phyloP scores from a whole-genome alignment of 2,113 vertebrate genomes.

The Poecile atricapillus region DNA sequence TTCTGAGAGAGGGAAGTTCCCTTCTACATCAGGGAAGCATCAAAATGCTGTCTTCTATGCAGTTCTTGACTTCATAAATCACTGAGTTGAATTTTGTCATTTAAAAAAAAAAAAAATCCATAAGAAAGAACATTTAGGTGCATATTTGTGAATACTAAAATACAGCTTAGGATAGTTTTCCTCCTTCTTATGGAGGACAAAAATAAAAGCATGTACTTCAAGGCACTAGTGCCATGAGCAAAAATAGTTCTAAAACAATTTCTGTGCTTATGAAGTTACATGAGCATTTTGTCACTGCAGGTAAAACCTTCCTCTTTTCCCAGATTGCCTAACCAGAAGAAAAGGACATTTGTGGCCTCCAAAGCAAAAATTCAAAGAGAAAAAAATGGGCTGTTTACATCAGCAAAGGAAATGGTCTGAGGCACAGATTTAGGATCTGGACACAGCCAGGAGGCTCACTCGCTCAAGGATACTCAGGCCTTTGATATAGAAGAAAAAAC shows the following conservation, averaged over 20 bases:
- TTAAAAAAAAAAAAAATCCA: not conserved
- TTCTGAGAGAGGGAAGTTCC: not conserved
- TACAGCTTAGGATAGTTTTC: not conserved
- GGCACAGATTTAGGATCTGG: not conserved
- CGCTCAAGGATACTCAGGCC: fast-evolving
- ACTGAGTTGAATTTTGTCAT: not conserved
- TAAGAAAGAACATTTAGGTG: not conserved
- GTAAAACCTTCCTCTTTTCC: not conserved
- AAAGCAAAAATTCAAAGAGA: not conserved
- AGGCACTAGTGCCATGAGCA: not conserved
- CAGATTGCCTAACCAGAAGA: not conserved
- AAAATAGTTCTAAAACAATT: not conserved
- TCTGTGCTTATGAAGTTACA: not conserved
- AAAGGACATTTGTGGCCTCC: not conserved
- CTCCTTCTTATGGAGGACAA: not conserved
- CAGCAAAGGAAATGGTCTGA: not conserved
- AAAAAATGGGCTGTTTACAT: not conserved
- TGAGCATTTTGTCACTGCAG: not conserved
- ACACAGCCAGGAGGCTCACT: not conserved
- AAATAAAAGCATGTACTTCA: not conserved
- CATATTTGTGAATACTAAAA: not conserved
- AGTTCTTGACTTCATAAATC: not conserved
- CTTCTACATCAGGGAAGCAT: not conserved
- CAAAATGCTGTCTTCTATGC: not conserved
- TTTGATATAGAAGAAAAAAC: not conserved